Conservation (phyloP, 2,113 vertebrate genomes). For the Dipodomys merriami region DNA sequence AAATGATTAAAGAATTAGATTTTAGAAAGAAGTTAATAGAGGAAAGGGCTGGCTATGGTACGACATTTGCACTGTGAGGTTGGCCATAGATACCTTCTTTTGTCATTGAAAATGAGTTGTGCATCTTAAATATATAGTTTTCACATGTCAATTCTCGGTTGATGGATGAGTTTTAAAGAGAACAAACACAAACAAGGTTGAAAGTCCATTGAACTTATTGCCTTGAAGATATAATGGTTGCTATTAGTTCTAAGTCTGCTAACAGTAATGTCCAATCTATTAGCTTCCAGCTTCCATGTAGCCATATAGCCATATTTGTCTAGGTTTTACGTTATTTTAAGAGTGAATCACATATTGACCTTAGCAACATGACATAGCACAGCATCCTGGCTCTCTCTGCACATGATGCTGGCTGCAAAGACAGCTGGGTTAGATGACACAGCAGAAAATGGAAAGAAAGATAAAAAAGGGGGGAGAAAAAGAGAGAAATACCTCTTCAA, state of each 20-base stretch:
- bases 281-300: background rate
- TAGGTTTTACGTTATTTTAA: constrained; percentile 57
- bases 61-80: background rate
- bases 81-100: background rate
- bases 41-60: background rate
- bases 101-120: background rate
- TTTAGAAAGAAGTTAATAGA: background rate
- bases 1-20: background rate
- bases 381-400: background rate
- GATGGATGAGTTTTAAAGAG: background rate
- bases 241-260: background rate
- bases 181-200: background rate
- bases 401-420: background rate
- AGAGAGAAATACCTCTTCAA: background rate
- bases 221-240: background rate
- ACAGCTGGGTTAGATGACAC: background rate
- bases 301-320: background rate
- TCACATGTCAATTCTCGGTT: background rate
- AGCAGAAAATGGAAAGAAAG: constrained; percentile 10
- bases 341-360: background rate
- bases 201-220: background rate
- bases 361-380: constrained; percentile 44
- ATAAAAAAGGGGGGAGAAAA: background rate
- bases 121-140: background rate
- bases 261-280: background rate